Conservation (phyloP, 2,888 invertebrate species). For the Phalangium opilio region DNA sequence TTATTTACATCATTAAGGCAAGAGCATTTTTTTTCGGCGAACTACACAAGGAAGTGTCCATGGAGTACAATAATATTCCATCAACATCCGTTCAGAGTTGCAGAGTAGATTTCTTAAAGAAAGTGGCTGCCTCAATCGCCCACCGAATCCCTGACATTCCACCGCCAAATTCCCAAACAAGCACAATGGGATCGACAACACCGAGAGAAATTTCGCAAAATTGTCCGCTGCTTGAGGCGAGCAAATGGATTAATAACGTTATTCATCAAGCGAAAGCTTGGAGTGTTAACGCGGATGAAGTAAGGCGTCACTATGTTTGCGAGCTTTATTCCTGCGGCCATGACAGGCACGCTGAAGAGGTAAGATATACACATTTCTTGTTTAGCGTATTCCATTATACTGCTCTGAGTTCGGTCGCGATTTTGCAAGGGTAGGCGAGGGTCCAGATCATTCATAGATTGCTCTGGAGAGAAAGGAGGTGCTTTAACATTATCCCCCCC, state of each 20-base stretch:
- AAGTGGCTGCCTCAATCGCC: conserved; percentile 14
- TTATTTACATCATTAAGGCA: no score
- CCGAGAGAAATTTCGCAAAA: no score
- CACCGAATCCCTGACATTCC: conserved; percentile 18
- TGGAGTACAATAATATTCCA: no score
- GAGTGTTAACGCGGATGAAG: conserved; percentile 53
- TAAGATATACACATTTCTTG: conserved; percentile 24
- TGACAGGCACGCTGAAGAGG: conserved; percentile 45
- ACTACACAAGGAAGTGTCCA: no score
- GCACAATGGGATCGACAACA: no score
- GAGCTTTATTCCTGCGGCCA: conserved; percentile 43
- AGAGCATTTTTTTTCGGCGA: no score
- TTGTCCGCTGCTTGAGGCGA: conserved; percentile 29
- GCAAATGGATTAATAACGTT: conserved; percentile 55
- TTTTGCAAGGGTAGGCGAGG: no score
- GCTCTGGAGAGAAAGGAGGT: no score
- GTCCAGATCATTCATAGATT: no score
- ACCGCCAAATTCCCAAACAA: no score
- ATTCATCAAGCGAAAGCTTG: conserved; percentile 55
- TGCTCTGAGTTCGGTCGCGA: conserved; percentile 1
- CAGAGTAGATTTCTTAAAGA: conserved; percentile 36
- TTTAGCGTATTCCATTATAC: neutral
- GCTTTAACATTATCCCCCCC: no score
- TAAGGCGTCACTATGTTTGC: conserved; percentile 60
- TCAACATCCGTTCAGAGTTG: neutral